phyloP scores from a whole-genome alignment of 2,888 invertebrate genomes.

The Anoplius nigerrimus region DNA sequence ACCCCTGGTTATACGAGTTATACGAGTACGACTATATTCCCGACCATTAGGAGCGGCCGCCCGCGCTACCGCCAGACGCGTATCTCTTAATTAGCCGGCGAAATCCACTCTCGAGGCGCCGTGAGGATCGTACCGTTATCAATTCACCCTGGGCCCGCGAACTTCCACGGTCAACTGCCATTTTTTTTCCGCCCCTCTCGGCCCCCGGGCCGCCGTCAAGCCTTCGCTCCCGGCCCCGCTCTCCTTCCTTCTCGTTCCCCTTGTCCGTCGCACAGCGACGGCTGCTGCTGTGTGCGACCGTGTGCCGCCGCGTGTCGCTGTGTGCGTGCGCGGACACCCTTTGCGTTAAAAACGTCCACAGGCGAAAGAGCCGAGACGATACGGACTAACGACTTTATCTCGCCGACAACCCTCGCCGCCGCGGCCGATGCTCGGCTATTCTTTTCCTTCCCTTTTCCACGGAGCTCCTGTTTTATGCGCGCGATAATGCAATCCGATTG shows the following conservation, averaged over 20 bases:
- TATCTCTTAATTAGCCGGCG: constrained; percentile 65
- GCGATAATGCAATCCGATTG: too few species aligned
- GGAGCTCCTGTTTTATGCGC: background rate
- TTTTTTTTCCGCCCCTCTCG: constrained; percentile 21
- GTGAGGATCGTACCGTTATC: constrained; percentile 48
- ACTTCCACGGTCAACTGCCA: constrained; percentile 43
- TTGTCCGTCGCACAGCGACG: too few species aligned
- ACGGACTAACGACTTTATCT: constrained; percentile 33
- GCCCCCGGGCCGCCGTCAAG: background rate
- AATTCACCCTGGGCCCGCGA: constrained; percentile 53
- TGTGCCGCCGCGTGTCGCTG: background rate
- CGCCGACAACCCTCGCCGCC: constrained; percentile 9
- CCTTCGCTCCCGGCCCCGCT: constrained; percentile 8
- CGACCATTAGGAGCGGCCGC: constrained; percentile 44
- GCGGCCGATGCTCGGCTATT: constrained; percentile 11
- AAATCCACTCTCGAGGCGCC: constrained; percentile 49
- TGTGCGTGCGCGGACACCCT: background rate
- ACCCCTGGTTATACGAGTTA: constrained; percentile 42
- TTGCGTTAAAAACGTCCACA: background rate
- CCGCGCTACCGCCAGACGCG: constrained; percentile 51
- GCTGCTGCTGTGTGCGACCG: too few species aligned
- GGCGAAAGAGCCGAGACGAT: background rate
- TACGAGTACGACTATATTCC: constrained; percentile 33
- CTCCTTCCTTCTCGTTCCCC: constrained; percentile 20
- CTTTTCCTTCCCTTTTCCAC: background rate